These are phyloP conservation scores for Chrysina gloriosa DNA, from an alignment of 2,888 invertebrate genomes.

Conservation along the genomic window DNA sequence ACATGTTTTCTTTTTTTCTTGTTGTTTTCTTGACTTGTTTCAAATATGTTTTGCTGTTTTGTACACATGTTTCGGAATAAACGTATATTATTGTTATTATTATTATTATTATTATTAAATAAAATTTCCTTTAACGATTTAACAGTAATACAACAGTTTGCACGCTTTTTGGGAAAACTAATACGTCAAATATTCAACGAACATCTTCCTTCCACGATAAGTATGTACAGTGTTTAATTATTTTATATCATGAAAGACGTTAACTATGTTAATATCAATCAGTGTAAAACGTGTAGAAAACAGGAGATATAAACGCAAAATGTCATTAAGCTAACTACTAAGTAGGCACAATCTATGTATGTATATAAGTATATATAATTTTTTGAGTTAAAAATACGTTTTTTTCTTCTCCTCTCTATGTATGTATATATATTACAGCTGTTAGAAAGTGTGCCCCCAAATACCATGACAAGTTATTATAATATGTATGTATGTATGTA, in stretches of 20 bases:
- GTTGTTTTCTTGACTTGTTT: no score
- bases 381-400: constrained; percentile 30
- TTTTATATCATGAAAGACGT: background rate
- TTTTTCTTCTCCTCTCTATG: constrained; percentile 15
- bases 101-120: background rate
- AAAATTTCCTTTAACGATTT: no score
- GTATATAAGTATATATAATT: background rate
- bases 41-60: no score
- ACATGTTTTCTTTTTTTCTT: no score
- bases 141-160: no score
- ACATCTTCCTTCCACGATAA: background rate
- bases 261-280: constrained; percentile 19
- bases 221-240: background rate
- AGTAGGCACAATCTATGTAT: constrained; percentile 40
- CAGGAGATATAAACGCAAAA: background rate
- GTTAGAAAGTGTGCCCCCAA: constrained; percentile 33
- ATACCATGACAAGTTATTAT: constrained; percentile 35
- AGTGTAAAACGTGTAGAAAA: constrained; percentile 23
- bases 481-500: background rate
- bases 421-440: constrained; percentile 26
- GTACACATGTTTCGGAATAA: background rate
- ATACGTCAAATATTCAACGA: constrained; percentile 5
- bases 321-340: constrained; percentile 32
- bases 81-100: no score
- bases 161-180: no score